Percentiles rank a stretch among this genome's conserved stretches.
Conservation (phyloP, 2,797 vertebrate species). For the Hydrolagus colliei region DNA sequence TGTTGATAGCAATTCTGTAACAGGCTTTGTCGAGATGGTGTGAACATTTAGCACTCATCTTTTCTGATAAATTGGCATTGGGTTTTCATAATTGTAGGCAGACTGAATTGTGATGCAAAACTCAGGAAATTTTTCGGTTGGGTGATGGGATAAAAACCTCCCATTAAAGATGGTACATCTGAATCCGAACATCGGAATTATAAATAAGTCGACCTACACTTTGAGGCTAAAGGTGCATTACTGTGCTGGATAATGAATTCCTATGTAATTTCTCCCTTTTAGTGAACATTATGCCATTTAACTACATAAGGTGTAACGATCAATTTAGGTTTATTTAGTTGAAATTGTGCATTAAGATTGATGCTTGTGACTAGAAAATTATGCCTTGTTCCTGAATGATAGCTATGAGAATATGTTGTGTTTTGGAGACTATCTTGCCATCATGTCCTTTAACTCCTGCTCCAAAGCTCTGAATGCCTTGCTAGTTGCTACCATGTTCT, state of each 20-base stretch:
- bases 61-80: neutral
- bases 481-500: neutral
- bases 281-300: slow-evolving; percentile 14
- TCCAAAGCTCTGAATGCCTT: neutral
- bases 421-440: neutral
- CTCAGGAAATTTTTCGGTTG: neutral
- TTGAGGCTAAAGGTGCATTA: neutral
- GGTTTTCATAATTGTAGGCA: neutral
- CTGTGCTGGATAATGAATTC: neutral
- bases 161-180: neutral
- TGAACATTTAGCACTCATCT: neutral
- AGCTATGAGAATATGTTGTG: neutral
- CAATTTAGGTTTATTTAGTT: neutral
- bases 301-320: neutral
- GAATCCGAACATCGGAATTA: neutral
- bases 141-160: slow-evolving; percentile 16
- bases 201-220: neutral
- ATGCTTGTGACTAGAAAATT: neutral
- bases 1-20: too few relatives aligned
- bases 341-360: slow-evolving; percentile 18
- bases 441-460: neutral
- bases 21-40: too few relatives aligned
- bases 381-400: neutral
- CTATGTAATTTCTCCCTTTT: neutral
- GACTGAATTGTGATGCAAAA: neutral